Evolutionary conservation across 1,140 invertebrate species (phyloP).

Genomic region (Tenebrio molitor): DNA sequence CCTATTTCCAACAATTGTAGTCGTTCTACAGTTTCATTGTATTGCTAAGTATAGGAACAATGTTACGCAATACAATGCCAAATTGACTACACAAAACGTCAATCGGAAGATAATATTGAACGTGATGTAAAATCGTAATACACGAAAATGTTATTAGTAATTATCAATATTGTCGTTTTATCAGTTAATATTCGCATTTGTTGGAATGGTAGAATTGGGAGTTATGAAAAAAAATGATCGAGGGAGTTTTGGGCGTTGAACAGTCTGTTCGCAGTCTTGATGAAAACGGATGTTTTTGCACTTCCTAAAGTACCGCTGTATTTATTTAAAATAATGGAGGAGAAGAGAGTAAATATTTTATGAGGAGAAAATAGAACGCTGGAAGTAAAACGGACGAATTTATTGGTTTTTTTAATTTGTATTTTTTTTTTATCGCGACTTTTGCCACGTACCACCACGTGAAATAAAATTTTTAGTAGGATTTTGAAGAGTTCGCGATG

Average conservation of each 20-base stretch:
- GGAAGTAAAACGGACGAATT: neutral
- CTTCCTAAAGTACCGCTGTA: neutral
- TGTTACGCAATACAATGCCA: slow-evolving; percentile 17
- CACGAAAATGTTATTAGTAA: slow-evolving; percentile 36
- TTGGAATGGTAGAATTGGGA: neutral
- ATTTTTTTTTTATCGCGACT: neutral
- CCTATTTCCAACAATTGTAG: slow-evolving; percentile 15
- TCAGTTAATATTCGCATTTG: slow-evolving; percentile 1
- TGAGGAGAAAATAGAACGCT: neutral
- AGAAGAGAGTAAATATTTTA: slow-evolving; percentile 1
- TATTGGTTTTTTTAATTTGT: slow-evolving; percentile 4
- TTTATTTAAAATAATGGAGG: too few species aligned
- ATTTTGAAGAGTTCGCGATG: neutral
- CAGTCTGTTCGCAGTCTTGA: too few species aligned
- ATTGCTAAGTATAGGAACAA: slow-evolving; percentile 23
- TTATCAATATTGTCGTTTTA: slow-evolving; percentile 1
- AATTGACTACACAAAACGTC: slow-evolving; percentile 37
- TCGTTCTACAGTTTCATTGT: slow-evolving; percentile 32
- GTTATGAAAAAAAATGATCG: too few species aligned
- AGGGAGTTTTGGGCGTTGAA: too few species aligned
- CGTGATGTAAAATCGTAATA: slow-evolving; percentile 21
- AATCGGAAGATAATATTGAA: slow-evolving; percentile 32
- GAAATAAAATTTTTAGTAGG: slow-evolving; percentile 9
- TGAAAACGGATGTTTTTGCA: neutral
- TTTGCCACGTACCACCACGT: neutral